A percentile compares a stretch with the other conserved stretches of the same genome.
Conservation (phyloP, 2,113 vertebrate genomes). For the Narcine bancroftii region DNA sequence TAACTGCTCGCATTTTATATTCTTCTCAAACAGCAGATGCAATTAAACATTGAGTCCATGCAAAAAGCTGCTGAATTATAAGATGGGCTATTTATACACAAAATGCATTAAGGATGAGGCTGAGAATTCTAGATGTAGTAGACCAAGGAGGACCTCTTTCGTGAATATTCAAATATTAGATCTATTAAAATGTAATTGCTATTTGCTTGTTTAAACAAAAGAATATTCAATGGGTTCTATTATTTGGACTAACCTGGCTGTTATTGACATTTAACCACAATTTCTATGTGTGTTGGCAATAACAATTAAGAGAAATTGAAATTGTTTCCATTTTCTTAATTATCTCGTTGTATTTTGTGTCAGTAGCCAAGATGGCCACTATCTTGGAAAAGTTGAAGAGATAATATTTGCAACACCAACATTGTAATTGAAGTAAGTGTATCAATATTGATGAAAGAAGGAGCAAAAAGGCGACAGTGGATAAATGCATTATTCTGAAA, state of each 20-base stretch:
- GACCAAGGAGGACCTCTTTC: neutral
- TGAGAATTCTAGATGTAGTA: neutral
- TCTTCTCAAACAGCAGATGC: neutral
- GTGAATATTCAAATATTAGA: neutral
- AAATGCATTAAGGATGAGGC: neutral
- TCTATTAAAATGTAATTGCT: neutral
- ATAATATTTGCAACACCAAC: neutral
- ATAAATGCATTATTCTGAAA: neutral
- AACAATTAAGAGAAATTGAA: neutral
- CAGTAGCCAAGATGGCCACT: neutral
- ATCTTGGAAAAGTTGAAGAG: neutral
- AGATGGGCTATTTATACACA: neutral
- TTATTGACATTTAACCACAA: neutral
- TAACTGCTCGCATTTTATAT: neutral
- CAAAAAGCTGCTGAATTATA: neutral
- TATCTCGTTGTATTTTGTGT: neutral
- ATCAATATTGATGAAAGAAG: neutral
- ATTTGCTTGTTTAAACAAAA: neutral
- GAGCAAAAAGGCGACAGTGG: neutral
- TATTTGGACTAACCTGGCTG: neutral
- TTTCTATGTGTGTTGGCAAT: neutral
- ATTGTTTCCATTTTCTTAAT: neutral
- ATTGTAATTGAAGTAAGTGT: neutral
- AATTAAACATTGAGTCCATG: neutral
- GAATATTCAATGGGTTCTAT: neutral